Percentiles rank a stretch among this genome's conserved stretches.
Conservation (phyloP, 2,888 invertebrate genomes). For the Tiphia femorata region DNA sequence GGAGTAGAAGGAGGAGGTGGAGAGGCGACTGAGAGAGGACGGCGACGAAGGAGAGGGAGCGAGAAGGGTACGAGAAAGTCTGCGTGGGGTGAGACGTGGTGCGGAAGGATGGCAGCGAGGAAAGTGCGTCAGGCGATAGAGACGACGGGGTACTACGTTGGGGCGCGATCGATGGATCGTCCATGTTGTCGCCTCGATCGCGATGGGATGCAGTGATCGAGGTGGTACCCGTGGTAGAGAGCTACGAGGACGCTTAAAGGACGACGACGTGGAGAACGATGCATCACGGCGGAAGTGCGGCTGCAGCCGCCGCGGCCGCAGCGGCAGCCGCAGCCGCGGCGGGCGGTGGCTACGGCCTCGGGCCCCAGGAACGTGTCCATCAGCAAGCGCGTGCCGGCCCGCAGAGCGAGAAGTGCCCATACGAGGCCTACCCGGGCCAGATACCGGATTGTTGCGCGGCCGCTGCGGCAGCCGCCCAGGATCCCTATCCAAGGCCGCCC, state of each 20-base stretch:
- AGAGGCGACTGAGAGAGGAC: not conserved
- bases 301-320: conserved; percentile 41
- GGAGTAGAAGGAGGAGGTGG: not conserved
- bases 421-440: conserved; percentile 66
- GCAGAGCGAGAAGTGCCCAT: conserved; percentile 61
- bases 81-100: too few relatives aligned
- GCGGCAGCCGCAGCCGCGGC: too few relatives aligned
- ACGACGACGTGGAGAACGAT: conserved; percentile 44
- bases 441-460: conserved; percentile 69
- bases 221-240: conserved; percentile 23
- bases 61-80: too few relatives aligned
- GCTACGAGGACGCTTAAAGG: conserved; percentile 24
- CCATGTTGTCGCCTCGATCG: not conserved
- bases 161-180: not conserved
- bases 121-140: not conserved
- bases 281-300: conserved; percentile 59
- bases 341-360: conserved; percentile 58
- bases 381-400: conserved; percentile 53
- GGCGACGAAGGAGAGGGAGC: too few relatives aligned
- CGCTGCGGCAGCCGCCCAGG: conserved; percentile 64
- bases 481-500: conserved; percentile 68
- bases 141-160: not conserved
- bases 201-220: conserved; percentile 42
- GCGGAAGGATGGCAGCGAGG: not conserved
- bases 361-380: conserved; percentile 62